Evolutionary conservation across 1,140 invertebrate species (phyloP).

Genomic region (Polypedilum vanderplanki): DNA sequence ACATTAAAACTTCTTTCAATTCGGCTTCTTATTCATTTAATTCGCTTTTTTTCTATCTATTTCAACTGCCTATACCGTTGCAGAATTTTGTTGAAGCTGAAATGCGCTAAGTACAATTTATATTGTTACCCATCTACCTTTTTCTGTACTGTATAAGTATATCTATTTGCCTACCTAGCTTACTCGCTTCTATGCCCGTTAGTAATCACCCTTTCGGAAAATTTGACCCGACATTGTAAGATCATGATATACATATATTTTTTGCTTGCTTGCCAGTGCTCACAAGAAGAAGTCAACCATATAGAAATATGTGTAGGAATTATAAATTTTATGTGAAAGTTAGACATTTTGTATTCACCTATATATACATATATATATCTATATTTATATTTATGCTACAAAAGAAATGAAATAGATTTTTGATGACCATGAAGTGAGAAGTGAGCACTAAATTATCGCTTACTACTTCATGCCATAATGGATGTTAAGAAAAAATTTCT

Average conservation of each 20-base stretch:
- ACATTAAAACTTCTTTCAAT: neutral
- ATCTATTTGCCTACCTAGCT: too few species aligned
- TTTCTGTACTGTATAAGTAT: too few species aligned
- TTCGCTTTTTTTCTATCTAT: neutral
- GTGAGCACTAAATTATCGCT: neutral
- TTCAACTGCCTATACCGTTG: conserved; percentile 5
- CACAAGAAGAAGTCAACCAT: neutral
- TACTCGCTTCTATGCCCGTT: neutral
- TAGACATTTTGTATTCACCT: neutral
- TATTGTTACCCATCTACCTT: too few species aligned
- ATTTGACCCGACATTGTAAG: conserved; percentile 1
- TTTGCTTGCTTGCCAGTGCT: too few species aligned
- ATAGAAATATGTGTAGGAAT: neutral
- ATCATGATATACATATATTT: neutral
- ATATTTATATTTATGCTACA: neutral
- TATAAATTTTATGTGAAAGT: conserved; percentile 20
- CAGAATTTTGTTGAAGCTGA: neutral
- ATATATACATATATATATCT: neutral
- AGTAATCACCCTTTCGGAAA: conserved; percentile 17
- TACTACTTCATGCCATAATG: neutral
- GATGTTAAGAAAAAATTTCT: conserved; percentile 13
- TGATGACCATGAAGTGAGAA: neutral
- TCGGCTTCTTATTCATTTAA: neutral
- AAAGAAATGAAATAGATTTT: neutral
- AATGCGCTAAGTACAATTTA: neutral